These are phyloP conservation scores for Serripes groenlandicus DNA, from an alignment of 2,888 invertebrate genomes.

Conservation along the genomic window DNA sequence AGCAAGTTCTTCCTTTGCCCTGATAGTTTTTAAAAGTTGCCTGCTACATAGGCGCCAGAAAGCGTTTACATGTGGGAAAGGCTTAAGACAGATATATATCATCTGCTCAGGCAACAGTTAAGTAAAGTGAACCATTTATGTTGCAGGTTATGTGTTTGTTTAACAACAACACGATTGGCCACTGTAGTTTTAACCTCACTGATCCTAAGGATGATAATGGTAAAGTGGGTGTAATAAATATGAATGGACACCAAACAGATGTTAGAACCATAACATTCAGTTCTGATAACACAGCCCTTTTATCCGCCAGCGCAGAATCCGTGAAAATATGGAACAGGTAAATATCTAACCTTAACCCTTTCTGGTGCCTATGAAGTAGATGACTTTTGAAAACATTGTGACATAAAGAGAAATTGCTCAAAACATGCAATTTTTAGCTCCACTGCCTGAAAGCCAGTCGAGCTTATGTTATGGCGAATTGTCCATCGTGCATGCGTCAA, in stretches of 20 bases:
- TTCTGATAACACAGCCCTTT: slow-evolving; percentile 95
- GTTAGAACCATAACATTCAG: slow-evolving; percentile 95
- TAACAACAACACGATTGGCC: slow-evolving; percentile 92
- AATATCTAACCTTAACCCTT: too few species aligned
- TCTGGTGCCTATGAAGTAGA: too few species aligned
- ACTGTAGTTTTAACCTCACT: slow-evolving; percentile 88
- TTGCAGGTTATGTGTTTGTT: slow-evolving; percentile 87
- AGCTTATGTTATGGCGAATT: neutral
- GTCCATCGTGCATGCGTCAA: neutral
- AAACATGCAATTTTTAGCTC: slow-evolving; percentile 6
- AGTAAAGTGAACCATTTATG: too few species aligned
- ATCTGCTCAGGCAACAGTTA: too few species aligned
- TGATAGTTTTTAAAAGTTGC: too few species aligned
- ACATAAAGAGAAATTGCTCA: too few species aligned
- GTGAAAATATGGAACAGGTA: slow-evolving; percentile 98
- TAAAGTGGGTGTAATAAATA: slow-evolving; percentile 87
- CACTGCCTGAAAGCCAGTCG: neutral
- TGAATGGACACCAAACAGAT: slow-evolving; percentile 95
- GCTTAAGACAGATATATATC: too few species aligned
- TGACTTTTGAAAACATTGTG: too few species aligned
- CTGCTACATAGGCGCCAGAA: too few species aligned
- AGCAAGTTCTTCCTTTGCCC: too few species aligned
- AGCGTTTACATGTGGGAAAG: too few species aligned
- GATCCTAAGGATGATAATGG: slow-evolving; percentile 71
- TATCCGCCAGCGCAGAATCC: slow-evolving; percentile 94